Evolutionary conservation across 2,797 vertebrate species (phyloP), one percentile per base, ranked within the genome.

Genomic region (Oreonectes daqikongensis): DNA sequence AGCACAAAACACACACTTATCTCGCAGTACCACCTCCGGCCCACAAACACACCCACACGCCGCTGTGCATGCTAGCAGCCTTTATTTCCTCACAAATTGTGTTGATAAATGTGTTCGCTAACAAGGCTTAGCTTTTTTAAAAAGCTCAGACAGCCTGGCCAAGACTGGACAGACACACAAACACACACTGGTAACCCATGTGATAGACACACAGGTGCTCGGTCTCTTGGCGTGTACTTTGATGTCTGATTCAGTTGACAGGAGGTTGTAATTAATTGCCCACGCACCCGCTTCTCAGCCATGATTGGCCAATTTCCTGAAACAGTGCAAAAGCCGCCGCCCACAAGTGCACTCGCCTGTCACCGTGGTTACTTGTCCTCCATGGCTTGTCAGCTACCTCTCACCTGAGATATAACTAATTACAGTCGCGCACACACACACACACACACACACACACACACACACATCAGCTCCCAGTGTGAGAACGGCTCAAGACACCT

Each of bases 191-290:
- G 46, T 75, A 71, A 80, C 81, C 59, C 71, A 30, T 40, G 22
- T 18, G 50, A 81, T 70, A 61, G 79, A 78, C 79, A 83, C 75
- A 52, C 79, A 84, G 78, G 70, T 70, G 57, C 69, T 70, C 52
- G 60, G 65, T 68, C 65, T 61, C 66, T 40, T 66, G 64, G 55
- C 63, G 32, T 71, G 52, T n/a, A 8, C 77, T 79, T 74, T 84
- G 87, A 79, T 90, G 87, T 81, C 83, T 90, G 89, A 89, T 73
- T 83, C 84, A 84, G 81, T 82, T 88, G 91, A 92, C 87, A 90
- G 86, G 86, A 90, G 89, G 86, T 87, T 88, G 87, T 91, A 92
- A 93, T 92, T 91, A 92, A 90, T 86, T 86, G 85, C 91, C 90
- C 89, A 89, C 87, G 52, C 86, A 59, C 67, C 52, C 35, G 79